Conservation (phyloP, 2,888 invertebrate genomes). For the Andrena dorsata region DNA sequence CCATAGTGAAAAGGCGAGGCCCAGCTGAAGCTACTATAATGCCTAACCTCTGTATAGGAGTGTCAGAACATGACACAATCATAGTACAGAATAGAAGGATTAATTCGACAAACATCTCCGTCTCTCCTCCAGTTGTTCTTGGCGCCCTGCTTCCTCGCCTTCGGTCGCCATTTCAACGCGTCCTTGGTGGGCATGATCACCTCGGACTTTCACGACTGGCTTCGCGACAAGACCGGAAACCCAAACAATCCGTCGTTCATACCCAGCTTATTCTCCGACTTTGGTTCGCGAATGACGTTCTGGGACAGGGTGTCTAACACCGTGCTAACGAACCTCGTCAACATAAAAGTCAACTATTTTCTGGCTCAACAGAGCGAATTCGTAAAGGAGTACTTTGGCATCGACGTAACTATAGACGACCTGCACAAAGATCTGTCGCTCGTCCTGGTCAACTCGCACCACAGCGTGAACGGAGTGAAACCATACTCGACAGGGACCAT, state of each 20-base stretch:
- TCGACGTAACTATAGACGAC: conserved; percentile 63
- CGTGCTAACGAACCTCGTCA: not conserved
- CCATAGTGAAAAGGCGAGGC: no score
- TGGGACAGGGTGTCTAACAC: conserved; percentile 76
- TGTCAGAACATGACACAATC: no score
- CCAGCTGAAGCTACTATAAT: no score
- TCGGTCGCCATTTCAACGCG: conserved; percentile 75
- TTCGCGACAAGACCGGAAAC: conserved; percentile 72
- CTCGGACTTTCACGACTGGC: conserved; percentile 75
- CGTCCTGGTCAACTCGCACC: conserved; percentile 86
- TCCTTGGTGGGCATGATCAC: conserved; percentile 74
- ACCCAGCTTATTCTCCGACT: conserved; percentile 65
- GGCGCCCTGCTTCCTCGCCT: conserved; percentile 76
- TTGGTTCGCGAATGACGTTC: conserved; percentile 71
- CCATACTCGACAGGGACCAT: conserved; percentile 85
- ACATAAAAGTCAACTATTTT: conserved; percentile 58
- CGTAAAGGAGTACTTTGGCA: conserved; percentile 73
- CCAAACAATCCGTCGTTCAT: conserved; percentile 72
- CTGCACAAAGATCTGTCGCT: conserved; percentile 78
- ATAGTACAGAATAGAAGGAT: not conserved
- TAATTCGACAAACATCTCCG: not conserved
- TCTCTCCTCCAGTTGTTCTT: conserved; percentile 71
- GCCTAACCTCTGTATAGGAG: no score
- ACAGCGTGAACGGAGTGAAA: conserved; percentile 85
- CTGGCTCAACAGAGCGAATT: conserved; percentile 52